Percentiles rank a stretch among this genome's conserved stretches.
These are phyloP conservation scores for Candoia aspera DNA, from an alignment of 2,113 vertebrate species.

Conservation along the genomic window DNA sequence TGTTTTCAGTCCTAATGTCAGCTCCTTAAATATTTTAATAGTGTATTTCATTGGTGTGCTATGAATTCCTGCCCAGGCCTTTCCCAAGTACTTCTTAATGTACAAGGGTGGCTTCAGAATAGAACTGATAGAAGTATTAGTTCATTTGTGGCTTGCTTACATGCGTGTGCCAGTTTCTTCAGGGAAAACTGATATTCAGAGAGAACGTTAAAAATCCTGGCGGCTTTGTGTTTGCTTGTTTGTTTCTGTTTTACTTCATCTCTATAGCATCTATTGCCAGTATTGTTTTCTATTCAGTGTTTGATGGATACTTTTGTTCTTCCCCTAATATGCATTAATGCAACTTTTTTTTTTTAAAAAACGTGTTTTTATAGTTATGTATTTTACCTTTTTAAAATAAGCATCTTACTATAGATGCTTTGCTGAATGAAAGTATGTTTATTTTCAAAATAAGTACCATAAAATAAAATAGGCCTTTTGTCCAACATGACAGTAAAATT, in stretches of 20 bases:
- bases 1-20: conserved; percentile 16
- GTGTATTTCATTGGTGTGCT: not conserved
- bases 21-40: not conserved
- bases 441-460: not conserved
- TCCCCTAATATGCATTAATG: not conserved
- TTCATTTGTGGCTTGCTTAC: not conserved
- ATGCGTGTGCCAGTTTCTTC: not conserved
- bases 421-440: not conserved
- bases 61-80: not conserved
- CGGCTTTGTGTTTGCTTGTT: not conserved
- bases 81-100: not conserved
- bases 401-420: not conserved
- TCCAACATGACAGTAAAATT: too few species aligned
- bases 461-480: not conserved
- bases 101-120: not conserved
- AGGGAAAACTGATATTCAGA: not conserved
- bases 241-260: not conserved
- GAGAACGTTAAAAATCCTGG: not conserved
- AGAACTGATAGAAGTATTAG: not conserved
- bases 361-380: not conserved
- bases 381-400: not conserved
- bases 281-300: not conserved
- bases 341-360: not conserved
- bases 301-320: not conserved
- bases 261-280: not conserved